A percentile compares a stretch with the other conserved stretches of the same genome.
These are phyloP conservation scores for Hypomecis atomaria DNA, from an alignment of 2,888 invertebrate genomes.

Conservation along the genomic window DNA sequence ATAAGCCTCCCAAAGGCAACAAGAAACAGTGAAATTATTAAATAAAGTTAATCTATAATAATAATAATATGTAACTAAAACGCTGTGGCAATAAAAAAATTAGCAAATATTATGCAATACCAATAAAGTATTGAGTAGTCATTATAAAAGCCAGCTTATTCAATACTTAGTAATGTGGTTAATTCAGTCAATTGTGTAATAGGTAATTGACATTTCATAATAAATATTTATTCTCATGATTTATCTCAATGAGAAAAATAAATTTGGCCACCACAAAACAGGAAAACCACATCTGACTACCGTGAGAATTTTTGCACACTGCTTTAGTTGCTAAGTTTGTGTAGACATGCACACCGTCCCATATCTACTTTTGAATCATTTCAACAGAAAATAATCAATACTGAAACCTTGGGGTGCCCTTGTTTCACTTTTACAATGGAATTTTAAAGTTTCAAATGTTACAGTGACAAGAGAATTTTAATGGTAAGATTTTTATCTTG, in stretches of 20 bases:
- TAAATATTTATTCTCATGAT: conserved; percentile 9
- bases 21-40: no score
- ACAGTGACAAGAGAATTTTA: conserved; percentile 15
- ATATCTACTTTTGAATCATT: conserved; percentile 12
- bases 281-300: conserved; percentile 27
- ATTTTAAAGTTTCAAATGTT: conserved; percentile 9
- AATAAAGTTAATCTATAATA: no score
- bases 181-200: no score
- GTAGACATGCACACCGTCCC: conserved; percentile 11
- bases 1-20: no score
- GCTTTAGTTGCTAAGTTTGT: conserved; percentile 4
- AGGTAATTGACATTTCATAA: background rate
- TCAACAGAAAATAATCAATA: conserved; percentile 16
- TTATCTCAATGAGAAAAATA: conserved; percentile 9
- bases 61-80: no score
- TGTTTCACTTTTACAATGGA: conserved; percentile 1
- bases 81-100: no score
- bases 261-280: conserved; percentile 22
- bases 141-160: no score
- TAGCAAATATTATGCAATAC: no score
- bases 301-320: conserved; percentile 27
- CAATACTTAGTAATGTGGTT: no score
- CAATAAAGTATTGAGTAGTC: no score
- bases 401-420: conserved; percentile 18
- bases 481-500: conserved; percentile 3